Conservation (phyloP, 2,113 vertebrate species). For the Clarias magur region DNA sequence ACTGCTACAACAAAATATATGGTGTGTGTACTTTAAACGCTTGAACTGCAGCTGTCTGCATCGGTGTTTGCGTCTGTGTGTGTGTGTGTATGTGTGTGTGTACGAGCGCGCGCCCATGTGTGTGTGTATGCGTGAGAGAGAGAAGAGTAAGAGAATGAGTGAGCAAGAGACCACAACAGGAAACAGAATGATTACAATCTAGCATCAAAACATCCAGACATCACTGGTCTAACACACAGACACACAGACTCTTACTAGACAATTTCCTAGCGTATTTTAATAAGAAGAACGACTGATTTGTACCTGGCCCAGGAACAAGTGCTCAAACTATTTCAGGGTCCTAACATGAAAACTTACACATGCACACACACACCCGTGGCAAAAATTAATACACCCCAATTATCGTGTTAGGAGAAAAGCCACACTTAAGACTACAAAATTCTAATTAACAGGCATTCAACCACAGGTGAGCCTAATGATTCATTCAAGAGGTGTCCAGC, state of each 20-base stretch:
- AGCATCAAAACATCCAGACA: constrained; percentile 33
- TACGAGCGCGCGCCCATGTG: too few species aligned
- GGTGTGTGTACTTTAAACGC: not conserved
- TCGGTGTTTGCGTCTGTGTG: not conserved
- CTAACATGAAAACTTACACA: too few species aligned
- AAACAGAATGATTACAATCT: constrained; percentile 36
- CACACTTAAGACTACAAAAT: too few species aligned
- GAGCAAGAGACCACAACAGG: constrained; percentile 11
- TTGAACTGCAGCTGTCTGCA: not conserved
- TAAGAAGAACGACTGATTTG: not conserved
- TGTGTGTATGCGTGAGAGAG: not conserved
- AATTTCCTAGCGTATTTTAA: constrained; percentile 14
- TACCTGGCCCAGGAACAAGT: too few species aligned
- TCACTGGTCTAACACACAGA: not conserved
- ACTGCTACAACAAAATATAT: not conserved
- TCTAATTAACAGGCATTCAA: too few species aligned
- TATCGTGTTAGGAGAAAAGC: too few species aligned
- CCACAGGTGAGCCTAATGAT: too few species aligned
- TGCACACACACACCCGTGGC: too few species aligned
- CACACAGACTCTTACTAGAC: not conserved
- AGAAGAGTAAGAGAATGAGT: not conserved
- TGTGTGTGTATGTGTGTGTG: not conserved
- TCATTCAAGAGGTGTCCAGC: too few species aligned
- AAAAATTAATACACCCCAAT: too few species aligned
- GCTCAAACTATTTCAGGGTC: too few species aligned